These are phyloP conservation scores for Rhimphoctona megacephalus DNA, from an alignment of 2,888 invertebrate species.

Conservation along the genomic window DNA sequence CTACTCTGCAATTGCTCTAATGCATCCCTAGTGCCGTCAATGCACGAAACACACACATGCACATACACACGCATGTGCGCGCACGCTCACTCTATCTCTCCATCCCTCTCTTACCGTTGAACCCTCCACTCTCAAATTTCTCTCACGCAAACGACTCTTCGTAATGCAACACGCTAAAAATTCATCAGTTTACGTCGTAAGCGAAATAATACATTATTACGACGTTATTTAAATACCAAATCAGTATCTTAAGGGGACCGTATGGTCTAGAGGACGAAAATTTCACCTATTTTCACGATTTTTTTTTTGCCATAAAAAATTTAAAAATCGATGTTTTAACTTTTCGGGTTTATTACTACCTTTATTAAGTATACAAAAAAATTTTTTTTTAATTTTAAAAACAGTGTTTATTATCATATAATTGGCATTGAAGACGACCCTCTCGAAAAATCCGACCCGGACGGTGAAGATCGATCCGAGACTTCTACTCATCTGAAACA, in stretches of 20 bases:
- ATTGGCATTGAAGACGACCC: too few relatives aligned
- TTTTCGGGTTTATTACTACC: too few relatives aligned
- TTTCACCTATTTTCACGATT: too few relatives aligned
- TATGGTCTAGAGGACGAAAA: too few relatives aligned
- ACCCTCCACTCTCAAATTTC: conserved; percentile 68
- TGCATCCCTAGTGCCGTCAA: conserved; percentile 75
- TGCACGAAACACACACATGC: conserved; percentile 71
- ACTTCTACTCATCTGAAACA: too few relatives aligned
- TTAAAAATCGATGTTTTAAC: too few relatives aligned
- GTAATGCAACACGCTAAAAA: conserved; percentile 29
- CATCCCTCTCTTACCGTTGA: conserved; percentile 67
- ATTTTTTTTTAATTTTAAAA: too few relatives aligned
- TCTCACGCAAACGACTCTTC: conserved; percentile 65
- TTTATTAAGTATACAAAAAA: too few relatives aligned
- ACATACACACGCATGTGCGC: background rate
- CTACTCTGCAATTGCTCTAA: conserved; percentile 78
- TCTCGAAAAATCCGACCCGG: too few relatives aligned
- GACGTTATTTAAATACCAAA: background rate
- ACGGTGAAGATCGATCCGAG: too few relatives aligned
- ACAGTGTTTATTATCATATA: too few relatives aligned
- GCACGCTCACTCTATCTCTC: conserved; percentile 50
- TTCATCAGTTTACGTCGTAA: conserved; percentile 23
- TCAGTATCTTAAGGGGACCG: background rate
- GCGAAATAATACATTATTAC: background rate
- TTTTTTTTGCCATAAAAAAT: too few relatives aligned